These are phyloP conservation scores for Rhabdophis nuchalis DNA, from an alignment of 2,797 vertebrate genomes.

Conservation along the genomic window DNA sequence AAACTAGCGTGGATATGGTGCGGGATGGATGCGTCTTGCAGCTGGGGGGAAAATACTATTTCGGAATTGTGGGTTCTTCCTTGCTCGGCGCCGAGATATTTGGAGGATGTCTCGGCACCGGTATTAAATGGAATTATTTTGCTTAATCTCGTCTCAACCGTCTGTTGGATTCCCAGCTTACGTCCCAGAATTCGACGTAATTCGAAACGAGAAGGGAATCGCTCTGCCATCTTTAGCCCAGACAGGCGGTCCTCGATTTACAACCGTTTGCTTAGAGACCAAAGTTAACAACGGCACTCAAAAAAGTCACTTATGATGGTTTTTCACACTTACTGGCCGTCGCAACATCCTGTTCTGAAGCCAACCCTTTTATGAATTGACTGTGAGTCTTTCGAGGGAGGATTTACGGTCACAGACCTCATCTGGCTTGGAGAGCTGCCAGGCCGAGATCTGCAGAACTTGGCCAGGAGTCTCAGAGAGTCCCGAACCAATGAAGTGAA, in stretches of 20 bases:
- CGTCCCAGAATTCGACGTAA: too few species aligned
- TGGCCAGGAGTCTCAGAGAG: too few species aligned
- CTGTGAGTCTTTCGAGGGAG: too few species aligned
- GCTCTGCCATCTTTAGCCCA: not conserved
- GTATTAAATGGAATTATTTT: slow-evolving; percentile 11
- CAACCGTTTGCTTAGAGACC: not conserved
- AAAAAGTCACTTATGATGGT: not conserved
- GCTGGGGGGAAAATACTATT: too few species aligned
- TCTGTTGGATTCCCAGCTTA: not conserved
- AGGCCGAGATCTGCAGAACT: too few species aligned
- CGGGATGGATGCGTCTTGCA: too few species aligned
- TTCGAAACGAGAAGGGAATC: not conserved
- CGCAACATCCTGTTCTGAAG: too few species aligned
- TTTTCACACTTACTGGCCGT: too few species aligned
- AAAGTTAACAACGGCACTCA: not conserved
- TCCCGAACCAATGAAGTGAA: too few species aligned
- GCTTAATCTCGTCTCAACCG: rapidly evolving
- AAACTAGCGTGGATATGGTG: rapidly evolving
- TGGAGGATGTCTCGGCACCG: not conserved
- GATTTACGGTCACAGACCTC: too few species aligned
- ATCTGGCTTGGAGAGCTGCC: too few species aligned
- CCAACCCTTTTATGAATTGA: too few species aligned
- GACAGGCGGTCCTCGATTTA: not conserved
- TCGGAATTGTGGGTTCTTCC: not conserved
- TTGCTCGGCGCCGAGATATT: not conserved